A percentile compares a stretch with the other conserved stretches of the same genome.
Conservation (phyloP, 2,113 vertebrate species). For the Felis catus region DNA sequence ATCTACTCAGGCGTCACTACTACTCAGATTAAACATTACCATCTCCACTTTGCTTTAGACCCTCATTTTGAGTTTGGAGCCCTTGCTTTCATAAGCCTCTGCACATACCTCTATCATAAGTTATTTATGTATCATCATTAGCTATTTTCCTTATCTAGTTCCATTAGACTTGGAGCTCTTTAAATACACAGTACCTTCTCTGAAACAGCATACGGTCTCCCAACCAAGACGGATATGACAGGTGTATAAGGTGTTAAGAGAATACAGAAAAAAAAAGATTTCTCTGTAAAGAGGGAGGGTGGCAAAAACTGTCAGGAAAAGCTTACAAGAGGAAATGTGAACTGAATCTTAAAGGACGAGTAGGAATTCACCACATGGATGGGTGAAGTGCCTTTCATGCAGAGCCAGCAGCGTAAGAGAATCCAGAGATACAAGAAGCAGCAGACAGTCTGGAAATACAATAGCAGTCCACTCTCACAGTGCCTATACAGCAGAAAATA, state of each 20-base stretch:
- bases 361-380: background rate
- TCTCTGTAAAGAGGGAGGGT: background rate
- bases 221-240: background rate
- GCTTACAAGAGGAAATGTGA: background rate
- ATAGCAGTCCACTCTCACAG: background rate
- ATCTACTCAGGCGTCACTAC: background rate
- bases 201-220: background rate
- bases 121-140: background rate
- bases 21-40: background rate
- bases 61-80: background rate
- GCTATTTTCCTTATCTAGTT: background rate
- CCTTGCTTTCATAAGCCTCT: background rate
- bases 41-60: background rate
- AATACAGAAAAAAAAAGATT: background rate
- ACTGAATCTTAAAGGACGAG: background rate
- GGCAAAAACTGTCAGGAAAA: background rate
- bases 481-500: fast-evolving
- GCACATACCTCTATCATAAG: background rate
- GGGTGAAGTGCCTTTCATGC: background rate
- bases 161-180: background rate
- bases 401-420: background rate
- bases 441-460: background rate
- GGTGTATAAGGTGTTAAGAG: background rate
- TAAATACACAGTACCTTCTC: background rate
- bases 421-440: background rate